Percentiles rank a stretch among this genome's conserved stretches.
Conservation (phyloP, 2,113 vertebrate genomes). For the Reinhardtius hippoglossoides region DNA sequence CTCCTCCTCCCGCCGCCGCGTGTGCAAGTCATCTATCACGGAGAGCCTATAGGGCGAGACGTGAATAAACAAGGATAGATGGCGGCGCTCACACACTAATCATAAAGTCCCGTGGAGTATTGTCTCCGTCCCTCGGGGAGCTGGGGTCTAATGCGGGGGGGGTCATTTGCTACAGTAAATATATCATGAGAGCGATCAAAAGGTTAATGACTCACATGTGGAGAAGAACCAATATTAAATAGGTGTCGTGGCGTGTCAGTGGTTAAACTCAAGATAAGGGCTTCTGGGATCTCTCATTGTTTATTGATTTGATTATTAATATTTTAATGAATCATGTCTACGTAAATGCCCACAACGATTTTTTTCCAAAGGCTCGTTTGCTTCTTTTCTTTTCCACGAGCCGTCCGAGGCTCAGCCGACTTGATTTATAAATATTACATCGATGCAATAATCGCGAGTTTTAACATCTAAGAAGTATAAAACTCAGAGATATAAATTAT, state of each 20-base stretch:
- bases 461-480: neutral
- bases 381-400: neutral
- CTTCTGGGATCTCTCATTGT: neutral
- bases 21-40: slow-evolving; percentile 52
- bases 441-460: neutral
- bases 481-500: neutral
- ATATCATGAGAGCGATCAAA: slow-evolving; percentile 11
- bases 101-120: slow-evolving; percentile 45
- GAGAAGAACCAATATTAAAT: slow-evolving; percentile 17
- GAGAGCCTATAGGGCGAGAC: slow-evolving; percentile 41
- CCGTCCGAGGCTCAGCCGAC: neutral
- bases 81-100: slow-evolving; percentile 49
- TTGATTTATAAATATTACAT: neutral
- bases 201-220: slow-evolving; percentile 30
- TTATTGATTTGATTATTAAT: neutral
- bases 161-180: slow-evolving; percentile 13
- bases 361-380: neutral
- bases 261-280: slow-evolving; percentile 9
- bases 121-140: slow-evolving; percentile 1
- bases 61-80: slow-evolving; percentile 58
- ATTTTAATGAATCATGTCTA: neutral
- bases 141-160: neutral
- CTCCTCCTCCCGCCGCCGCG: slow-evolving; percentile 38
- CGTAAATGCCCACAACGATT: neutral
- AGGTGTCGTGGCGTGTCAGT: neutral